phyloP scores from a whole-genome alignment of 2,888 invertebrate genomes.

The Tenthredo livida region DNA sequence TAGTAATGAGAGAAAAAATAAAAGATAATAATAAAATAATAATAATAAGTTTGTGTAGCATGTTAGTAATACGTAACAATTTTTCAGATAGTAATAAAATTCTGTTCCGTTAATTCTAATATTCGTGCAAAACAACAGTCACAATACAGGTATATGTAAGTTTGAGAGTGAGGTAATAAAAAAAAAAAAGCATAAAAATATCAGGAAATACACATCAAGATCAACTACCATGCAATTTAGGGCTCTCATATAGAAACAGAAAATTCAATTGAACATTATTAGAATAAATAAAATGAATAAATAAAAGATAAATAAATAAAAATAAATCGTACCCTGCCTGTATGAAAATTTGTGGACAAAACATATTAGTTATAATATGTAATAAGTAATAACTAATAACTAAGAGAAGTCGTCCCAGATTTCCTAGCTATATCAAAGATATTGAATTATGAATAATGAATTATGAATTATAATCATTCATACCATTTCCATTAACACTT shows the following conservation, averaged over 20 bases:
- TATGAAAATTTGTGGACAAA: conserved; percentile 9
- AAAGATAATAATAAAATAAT: not conserved
- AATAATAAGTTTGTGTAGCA: not conserved
- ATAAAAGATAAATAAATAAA: not conserved
- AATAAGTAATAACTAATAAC: not conserved
- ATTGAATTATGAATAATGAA: conserved; percentile 25
- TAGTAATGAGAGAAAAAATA: too few relatives aligned
- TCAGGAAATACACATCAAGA: conserved; percentile 23
- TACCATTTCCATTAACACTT: conserved; percentile 3
- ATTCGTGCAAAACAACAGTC: conserved; percentile 4
- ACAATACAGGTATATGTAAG: not conserved
- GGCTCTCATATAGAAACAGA: not conserved
- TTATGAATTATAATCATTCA: conserved; percentile 19
- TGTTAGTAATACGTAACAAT: not conserved
- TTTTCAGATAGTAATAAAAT: not conserved
- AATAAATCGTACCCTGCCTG: not conserved
- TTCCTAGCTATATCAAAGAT: not conserved
- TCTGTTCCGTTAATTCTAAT: not conserved
- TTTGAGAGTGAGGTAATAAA: not conserved
- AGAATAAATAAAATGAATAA: not conserved
- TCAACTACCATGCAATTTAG: conserved; percentile 38
- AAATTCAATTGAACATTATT: conserved; percentile 15
- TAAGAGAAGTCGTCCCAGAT: not conserved
- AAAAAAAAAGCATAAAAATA: conserved; percentile 2
- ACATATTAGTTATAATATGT: not conserved